Conservation (phyloP, 1,140 invertebrate species). For the Listronotus oregonensis region DNA sequence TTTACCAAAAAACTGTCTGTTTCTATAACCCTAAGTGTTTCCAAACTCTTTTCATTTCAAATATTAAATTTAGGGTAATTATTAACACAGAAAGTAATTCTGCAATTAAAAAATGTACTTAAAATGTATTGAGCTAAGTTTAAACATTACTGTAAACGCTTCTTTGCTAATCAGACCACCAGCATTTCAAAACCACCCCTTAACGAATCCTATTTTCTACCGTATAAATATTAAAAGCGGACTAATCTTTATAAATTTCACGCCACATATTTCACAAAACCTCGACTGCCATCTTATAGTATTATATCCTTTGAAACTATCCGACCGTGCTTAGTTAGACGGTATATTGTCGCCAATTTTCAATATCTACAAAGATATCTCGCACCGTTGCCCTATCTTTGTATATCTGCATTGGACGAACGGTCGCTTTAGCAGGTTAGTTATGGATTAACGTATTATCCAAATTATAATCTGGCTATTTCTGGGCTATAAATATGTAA, state of each 20-base stretch:
- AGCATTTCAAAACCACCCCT: neutral
- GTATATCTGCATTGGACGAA: constrained; percentile 3
- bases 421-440: constrained; percentile 9
- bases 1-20: too few relatives aligned
- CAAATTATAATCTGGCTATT: constrained; percentile 3
- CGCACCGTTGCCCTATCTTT: constrained; percentile 8
- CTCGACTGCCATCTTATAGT: neutral
- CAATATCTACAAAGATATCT: constrained; percentile 4
- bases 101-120: too few relatives aligned
- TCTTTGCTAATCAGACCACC: neutral
- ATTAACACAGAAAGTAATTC: too few relatives aligned
- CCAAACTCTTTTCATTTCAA: too few relatives aligned
- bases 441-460: constrained; percentile 6
- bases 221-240: neutral
- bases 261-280: constrained; percentile 4
- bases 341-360: constrained; percentile 12
- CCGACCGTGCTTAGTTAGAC: constrained; percentile 8
- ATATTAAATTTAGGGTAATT: too few relatives aligned
- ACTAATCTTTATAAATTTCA: constrained; percentile 16
- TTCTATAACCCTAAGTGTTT: too few relatives aligned
- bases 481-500: constrained; percentile 4
- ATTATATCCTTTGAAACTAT: constrained; percentile 6
- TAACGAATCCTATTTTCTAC: constrained; percentile 11
- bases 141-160: too few relatives aligned
- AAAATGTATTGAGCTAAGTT: too few relatives aligned